Percentiles rank a stretch among this genome's conserved stretches.
phyloP scores from a whole-genome alignment of 2,113 vertebrate species.

The Alligator mississippiensis region DNA sequence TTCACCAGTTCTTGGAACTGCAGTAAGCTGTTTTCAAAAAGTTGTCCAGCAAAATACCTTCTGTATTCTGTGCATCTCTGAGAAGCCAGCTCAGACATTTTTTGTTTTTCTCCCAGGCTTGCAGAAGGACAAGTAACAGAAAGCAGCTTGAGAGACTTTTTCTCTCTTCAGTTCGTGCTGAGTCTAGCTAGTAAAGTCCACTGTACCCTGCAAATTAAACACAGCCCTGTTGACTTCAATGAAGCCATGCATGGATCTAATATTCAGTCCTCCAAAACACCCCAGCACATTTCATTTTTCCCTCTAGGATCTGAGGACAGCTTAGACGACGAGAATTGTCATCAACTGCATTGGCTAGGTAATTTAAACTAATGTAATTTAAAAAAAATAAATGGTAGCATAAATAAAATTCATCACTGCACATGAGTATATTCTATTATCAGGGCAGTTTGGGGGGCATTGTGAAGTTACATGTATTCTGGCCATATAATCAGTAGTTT shows the following conservation, averaged over 20 bases:
- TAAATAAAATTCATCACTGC: not conserved
- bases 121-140: not conserved
- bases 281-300: not conserved
- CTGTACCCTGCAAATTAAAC: not conserved
- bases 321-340: too few relatives aligned
- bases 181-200: not conserved
- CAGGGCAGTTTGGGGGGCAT: not conserved
- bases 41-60: not conserved
- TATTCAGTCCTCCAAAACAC: not conserved
- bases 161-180: not conserved
- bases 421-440: not conserved
- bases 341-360: too few relatives aligned
- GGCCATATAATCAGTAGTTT: not conserved
- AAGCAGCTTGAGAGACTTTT: not conserved
- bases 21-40: slow-evolving; percentile 4
- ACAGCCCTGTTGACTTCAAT: not conserved
- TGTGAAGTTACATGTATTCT: not conserved
- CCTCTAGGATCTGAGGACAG: not conserved
- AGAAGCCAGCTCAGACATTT: not conserved
- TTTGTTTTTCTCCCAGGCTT: not conserved
- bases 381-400: not conserved
- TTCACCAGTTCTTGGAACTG: not conserved
- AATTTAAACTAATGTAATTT: not conserved
- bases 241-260: not conserved
- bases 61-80: not conserved